Percentiles rank a stretch among this genome's conserved stretches.
phyloP scores from a whole-genome alignment of 1,140 invertebrate species.

The Lepidurus packardi region DNA sequence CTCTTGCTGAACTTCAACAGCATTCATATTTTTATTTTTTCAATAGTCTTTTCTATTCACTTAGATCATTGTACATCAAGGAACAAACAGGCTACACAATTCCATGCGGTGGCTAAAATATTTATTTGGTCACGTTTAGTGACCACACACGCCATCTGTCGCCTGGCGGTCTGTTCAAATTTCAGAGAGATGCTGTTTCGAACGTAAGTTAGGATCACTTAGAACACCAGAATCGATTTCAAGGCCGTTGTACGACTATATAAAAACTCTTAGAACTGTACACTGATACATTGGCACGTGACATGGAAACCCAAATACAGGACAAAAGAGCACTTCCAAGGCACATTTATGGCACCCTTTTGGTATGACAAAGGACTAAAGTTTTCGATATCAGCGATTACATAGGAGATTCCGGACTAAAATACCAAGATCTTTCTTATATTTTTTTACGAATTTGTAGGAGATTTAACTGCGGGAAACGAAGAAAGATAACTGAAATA shows the following conservation, averaged over 20 bases:
- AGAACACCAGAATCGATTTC: background rate
- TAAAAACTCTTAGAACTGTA: background rate
- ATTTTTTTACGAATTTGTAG: background rate
- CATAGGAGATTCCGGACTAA: background rate
- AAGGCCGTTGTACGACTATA: background rate
- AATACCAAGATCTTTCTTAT: background rate
- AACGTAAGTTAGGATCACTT: background rate
- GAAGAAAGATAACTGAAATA: background rate
- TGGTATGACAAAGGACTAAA: slow-evolving; percentile 11
- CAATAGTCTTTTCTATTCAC: background rate
- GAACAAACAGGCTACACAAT: background rate
- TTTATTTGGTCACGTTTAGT: too few species aligned
- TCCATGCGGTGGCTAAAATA: too few species aligned
- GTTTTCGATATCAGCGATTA: background rate
- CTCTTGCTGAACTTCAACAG: slow-evolving; percentile 66
- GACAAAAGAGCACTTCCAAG: background rate
- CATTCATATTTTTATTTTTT: background rate
- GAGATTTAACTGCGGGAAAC: background rate
- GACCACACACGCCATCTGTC: background rate
- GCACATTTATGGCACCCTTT: slow-evolving; percentile 13
- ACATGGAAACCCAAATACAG: background rate
- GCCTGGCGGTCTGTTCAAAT: background rate
- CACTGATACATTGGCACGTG: background rate
- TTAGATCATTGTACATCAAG: background rate
- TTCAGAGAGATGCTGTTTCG: background rate